Evolutionary conservation across 2,113 vertebrate species (phyloP).

Genomic region (Pedionomus torquatus): DNA sequence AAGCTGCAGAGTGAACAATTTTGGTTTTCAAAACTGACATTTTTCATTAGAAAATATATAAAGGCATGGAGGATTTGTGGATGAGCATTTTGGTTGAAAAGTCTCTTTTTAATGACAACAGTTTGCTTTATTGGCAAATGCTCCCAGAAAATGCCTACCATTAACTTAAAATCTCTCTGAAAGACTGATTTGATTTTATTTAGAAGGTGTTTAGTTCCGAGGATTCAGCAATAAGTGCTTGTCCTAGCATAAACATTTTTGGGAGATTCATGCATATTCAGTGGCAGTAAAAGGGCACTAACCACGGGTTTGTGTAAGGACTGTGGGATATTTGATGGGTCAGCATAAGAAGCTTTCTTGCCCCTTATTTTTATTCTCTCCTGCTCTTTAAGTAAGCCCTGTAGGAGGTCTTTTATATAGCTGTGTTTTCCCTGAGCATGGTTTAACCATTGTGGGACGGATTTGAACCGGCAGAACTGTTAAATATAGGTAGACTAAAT

Average conservation of each 20-base stretch:
- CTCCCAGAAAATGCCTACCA: not conserved
- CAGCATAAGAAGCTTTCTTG: not conserved
- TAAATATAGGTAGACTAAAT: not conserved
- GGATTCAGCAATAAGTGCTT: constrained; percentile 32
- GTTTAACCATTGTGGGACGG: not conserved
- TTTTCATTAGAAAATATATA: not conserved
- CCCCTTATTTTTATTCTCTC: not conserved
- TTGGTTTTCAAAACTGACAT: not conserved
- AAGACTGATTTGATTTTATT: not conserved
- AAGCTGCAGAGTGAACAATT: not conserved
- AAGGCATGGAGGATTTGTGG: not conserved
- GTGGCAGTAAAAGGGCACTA: not conserved
- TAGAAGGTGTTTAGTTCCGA: not conserved
- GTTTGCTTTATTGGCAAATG: not conserved
- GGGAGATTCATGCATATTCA: constrained; percentile 41
- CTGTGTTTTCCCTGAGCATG: not conserved
- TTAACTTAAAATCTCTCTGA: not conserved
- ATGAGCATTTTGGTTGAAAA: not conserved
- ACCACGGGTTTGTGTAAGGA: not conserved
- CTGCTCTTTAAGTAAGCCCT: not conserved
- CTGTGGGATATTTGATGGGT: not conserved
- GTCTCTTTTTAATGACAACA: not conserved
- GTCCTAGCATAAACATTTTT: constrained; percentile 51
- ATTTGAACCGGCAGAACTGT: not conserved
- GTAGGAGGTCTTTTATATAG: not conserved